phyloP scores from a whole-genome alignment of 1,140 invertebrate genomes.

The Calosoma granatense region DNA sequence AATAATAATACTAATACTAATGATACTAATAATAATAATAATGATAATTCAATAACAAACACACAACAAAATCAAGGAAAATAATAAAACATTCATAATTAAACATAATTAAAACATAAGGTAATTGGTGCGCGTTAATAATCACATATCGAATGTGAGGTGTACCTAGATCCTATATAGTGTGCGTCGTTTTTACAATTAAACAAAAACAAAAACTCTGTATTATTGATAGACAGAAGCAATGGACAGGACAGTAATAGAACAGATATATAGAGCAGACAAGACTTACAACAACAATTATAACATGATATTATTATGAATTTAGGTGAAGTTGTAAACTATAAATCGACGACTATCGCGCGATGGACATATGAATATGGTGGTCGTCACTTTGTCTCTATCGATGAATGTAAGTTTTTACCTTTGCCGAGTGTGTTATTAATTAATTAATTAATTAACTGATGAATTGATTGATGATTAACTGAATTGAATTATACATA shows the following conservation, averaged over 20 bases:
- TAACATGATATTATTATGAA: no score
- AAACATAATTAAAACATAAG: neutral
- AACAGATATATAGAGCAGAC: no score
- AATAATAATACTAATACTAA: no score
- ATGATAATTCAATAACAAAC: no score
- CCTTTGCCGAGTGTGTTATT: constrained; percentile 8
- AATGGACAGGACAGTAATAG: no score
- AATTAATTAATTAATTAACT: neutral
- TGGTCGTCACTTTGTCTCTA: constrained; percentile 4
- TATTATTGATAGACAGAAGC: no score
- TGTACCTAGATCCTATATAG: constrained; percentile 11
- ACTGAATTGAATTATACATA: constrained; percentile 1
- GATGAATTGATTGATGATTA: constrained; percentile 3
- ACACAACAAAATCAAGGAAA: neutral
- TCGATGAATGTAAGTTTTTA: constrained; percentile 7
- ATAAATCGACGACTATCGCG: neutral
- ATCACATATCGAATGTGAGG: constrained; percentile 30
- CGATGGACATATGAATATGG: neutral
- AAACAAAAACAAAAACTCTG: constrained; percentile 12
- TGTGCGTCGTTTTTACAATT: constrained; percentile 12
- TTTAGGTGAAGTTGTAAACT: constrained; percentile 8
- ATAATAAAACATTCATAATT: neutral
- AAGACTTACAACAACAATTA: no score
- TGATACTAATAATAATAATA: constrained; percentile 23
- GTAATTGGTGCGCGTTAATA: constrained; percentile 21